phyloP scores from a whole-genome alignment of 2,113 vertebrate genomes.

The Halichoerus grypus region DNA sequence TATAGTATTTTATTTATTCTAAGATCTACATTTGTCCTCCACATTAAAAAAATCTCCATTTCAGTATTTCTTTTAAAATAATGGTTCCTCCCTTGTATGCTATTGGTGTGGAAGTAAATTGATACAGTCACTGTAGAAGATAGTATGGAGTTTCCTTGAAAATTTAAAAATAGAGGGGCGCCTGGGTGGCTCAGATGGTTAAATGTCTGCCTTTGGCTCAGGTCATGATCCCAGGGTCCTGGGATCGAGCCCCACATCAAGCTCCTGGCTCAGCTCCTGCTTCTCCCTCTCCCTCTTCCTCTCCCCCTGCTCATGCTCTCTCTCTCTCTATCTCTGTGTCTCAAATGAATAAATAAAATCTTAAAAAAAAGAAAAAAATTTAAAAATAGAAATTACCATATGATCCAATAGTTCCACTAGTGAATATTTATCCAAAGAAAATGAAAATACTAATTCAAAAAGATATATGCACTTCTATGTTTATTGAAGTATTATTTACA shows the following conservation, averaged over 20 bases:
- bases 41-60: background rate
- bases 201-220: too few species aligned
- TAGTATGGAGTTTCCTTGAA: background rate
- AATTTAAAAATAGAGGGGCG: background rate
- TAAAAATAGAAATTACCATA: background rate
- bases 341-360: too few species aligned
- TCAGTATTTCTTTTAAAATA: slow-evolving; percentile 20
- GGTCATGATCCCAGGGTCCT: too few species aligned
- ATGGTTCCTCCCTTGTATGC: background rate
- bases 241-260: too few species aligned
- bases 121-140: background rate
- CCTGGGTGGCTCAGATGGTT: too few species aligned
- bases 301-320: too few species aligned
- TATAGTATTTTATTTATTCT: background rate
- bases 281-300: too few species aligned
- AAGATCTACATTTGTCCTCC: background rate
- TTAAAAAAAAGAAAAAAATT: background rate
- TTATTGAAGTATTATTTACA: background rate
- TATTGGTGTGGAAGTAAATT: background rate
- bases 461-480: background rate
- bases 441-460: background rate
- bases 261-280: too few species aligned
- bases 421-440: background rate
- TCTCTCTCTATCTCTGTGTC: too few species aligned
- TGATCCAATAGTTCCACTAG: background rate